Evolutionary conservation across 2,113 vertebrate species (phyloP), one percentile per base, ranked within the genome.

Genomic region (Megalops atlanticus): DNA sequence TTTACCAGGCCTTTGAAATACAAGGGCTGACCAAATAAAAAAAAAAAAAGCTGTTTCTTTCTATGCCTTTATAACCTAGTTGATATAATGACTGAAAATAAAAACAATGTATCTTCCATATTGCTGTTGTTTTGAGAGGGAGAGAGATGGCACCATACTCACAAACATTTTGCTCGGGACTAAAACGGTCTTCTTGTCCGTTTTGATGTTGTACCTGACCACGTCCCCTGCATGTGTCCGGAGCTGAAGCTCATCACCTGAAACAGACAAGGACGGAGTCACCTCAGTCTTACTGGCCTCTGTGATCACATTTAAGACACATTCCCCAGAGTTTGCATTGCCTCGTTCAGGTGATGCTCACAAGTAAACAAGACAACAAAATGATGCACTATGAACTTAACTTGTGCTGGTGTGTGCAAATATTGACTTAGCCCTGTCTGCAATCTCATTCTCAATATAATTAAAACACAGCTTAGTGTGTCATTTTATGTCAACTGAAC

Each of bases 121-220:
- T 64, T 31, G 8, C 24, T 31, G n/a, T 64, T n/a, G n/a, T n/a
- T n/a, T n/a, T n/a, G n/a, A n/a, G n/a, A n/a, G n/a, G n/a, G n/a
- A 3, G 49, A 83, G 39, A 21, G 24, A 97, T n/a, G n/a, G n/a
- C 24, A 4, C 1, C 2, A 24, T 64, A 64, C 98, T 98, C 92
- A 99, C 97, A 92, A 99, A 98, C 90, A 96, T 97, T 90, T 96
- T 98, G 92, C 96, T 97, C 85, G 97, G 95, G 89, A 99, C 97
- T 91, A 99, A 88, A 85, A 96, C 71, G 1, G 92, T 95, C 80
- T 94, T 95, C 39, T 89, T 89, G 58, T 95, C 93, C 0, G 93
- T 95, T 87, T 98, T 95, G 0, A 97, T 92, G 27, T 98, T 96
- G 85, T 93, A 89, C 86, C 94, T 94, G 79, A 97, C 89, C 82